Evolutionary conservation across 1,140 invertebrate genomes (phyloP), one percentile per base, ranked within the genome.

Genomic region (Drosophila nikananu): DNA sequence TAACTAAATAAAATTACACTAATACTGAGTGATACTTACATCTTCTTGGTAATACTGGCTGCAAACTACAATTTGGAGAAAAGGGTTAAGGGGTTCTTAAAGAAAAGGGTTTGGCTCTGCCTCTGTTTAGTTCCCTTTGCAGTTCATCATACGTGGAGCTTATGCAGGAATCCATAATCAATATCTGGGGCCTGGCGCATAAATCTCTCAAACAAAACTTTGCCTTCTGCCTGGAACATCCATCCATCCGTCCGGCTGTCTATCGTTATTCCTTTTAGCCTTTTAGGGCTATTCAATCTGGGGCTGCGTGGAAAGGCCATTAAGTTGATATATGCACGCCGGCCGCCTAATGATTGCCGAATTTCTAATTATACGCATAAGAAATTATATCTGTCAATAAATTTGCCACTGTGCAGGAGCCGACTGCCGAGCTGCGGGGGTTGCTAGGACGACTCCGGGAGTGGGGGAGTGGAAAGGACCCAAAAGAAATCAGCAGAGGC

Each of bases 371-470:
- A 91, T 91, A 91, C 89, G 78, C 80, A 84, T 89, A 84, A 81
- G 89, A 84, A 91, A 91, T 91, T 91, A 91, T 90, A 90, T 86
- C 77, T 92, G 90, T 92, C 90, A 86, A 86, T 92, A 92, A 92
- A 92, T 86, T 83, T 92, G 86, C 90, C 86, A 90, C 90, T 92
- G 86, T 78, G 70, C 63, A 58, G 19, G 57, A 65, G 35, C 49
- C 35, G 41, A 21, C 30, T 25, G 13, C 19, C 51, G 32, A 32
- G 39, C 37, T 5, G n/a, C 23, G 35, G 23, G 25, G 37, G 44
- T 44, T 5, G 66, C 62, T 70, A 63, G 68, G 62, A 80, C 15
- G 32, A 15, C 10, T 32, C 15, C 44, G 32, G 39, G 12, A 7
- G 21, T 23, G 32, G n/a, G 61, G 39, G 27, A 32, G 54, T 57